phyloP scores from a whole-genome alignment of 2,888 invertebrate genomes.

The Zygothrica quintamaculata region DNA sequence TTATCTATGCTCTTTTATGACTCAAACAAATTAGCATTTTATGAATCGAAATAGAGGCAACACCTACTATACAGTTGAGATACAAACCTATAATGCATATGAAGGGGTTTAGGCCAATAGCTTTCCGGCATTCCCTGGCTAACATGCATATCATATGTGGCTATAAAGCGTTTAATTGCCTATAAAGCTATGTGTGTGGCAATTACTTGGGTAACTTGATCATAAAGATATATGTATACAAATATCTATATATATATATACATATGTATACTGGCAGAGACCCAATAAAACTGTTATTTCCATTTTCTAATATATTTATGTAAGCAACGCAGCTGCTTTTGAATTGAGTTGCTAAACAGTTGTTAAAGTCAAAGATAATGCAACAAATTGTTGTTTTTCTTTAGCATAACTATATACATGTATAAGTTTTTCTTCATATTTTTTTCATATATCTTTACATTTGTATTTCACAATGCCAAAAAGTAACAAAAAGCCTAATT shows the following conservation, averaged over 20 bases:
- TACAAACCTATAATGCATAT: no score
- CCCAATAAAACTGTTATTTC: constrained; percentile 43
- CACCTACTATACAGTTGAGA: constrained; percentile 59
- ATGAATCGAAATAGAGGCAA: constrained; percentile 39
- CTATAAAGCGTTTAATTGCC: constrained; percentile 73
- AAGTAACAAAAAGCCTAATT: constrained; percentile 72
- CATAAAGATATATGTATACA: constrained; percentile 51
- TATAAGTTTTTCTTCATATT: constrained; percentile 44
- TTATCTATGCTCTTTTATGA: constrained; percentile 57
- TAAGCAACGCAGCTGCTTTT: constrained; percentile 27
- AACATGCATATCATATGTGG: constrained; percentile 77
- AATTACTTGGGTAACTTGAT: constrained; percentile 31
- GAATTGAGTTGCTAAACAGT: constrained; percentile 47
- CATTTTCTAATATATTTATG: constrained; percentile 46
- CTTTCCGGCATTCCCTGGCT: constrained; percentile 36
- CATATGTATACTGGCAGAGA: constrained; percentile 28
- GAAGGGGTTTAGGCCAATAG: no score
- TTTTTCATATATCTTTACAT: constrained; percentile 33
- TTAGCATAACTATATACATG: no score
- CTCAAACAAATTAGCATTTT: constrained; percentile 69
- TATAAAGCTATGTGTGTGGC: constrained; percentile 46
- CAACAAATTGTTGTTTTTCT: constrained; percentile 47
- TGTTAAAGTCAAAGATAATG: constrained; percentile 34
- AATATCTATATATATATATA: constrained; percentile 46
- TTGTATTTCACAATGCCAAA: constrained; percentile 42